A percentile compares a stretch with the other conserved stretches of the same genome.
phyloP scores from a whole-genome alignment of 2,888 invertebrate species.

The Priocnemis perturbator region DNA sequence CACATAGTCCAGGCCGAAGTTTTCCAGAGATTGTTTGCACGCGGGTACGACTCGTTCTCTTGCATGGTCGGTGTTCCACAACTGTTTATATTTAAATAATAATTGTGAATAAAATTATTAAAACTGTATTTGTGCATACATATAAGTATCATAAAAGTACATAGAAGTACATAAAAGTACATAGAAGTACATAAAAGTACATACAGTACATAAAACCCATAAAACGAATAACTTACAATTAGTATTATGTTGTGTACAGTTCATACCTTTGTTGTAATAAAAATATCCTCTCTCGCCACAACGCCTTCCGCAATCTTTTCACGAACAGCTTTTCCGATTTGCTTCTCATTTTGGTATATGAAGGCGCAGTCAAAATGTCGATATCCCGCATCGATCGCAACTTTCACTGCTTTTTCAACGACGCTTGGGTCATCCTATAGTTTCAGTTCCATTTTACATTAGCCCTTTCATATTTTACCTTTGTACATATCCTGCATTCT shows the following conservation, averaged over 20 bases:
- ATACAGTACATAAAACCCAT: no score
- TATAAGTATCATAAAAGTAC: no score
- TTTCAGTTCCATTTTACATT: background rate
- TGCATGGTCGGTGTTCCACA: conserved; percentile 82
- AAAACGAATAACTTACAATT: background rate
- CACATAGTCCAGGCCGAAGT: conserved; percentile 81
- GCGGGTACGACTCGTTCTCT: conserved; percentile 49
- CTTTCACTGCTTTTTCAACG: conserved; percentile 76
- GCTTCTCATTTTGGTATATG: conserved; percentile 74
- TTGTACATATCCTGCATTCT: no score
- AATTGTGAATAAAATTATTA: background rate
- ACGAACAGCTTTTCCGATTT: conserved; percentile 73
- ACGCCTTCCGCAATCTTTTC: conserved; percentile 73
- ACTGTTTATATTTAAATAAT: conserved; percentile 35
- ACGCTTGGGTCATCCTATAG: conserved; percentile 72
- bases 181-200: no score
- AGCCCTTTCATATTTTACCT: background rate
- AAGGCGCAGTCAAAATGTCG: conserved; percentile 80
- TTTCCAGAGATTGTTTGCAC: conserved; percentile 62
- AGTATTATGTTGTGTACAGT: background rate
- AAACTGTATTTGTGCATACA: background rate
- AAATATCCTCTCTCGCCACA: conserved; percentile 74
- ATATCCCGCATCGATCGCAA: conserved; percentile 81
- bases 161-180: no score
- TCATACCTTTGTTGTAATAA: conserved; percentile 72